Evolutionary conservation across 2,888 invertebrate species (phyloP).

Genomic region (Drosophila diplacantha): DNA sequence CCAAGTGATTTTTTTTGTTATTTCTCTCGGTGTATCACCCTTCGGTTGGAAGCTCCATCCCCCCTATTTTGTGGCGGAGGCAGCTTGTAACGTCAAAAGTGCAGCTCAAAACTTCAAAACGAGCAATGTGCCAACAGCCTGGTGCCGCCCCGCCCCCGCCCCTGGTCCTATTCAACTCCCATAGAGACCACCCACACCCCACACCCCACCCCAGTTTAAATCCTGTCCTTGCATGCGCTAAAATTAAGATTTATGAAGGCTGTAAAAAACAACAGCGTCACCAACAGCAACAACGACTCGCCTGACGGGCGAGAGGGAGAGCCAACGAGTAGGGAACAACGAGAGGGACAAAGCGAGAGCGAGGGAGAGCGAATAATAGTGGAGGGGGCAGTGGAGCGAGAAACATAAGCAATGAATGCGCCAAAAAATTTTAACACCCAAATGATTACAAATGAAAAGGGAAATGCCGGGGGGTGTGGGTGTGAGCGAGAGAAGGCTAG

Average conservation of each 20-base stretch:
- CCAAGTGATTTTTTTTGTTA: too few species aligned
- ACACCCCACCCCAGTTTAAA: constrained; percentile 37
- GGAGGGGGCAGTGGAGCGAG: background rate
- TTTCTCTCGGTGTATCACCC: constrained; percentile 3
- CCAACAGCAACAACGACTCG: constrained; percentile 21
- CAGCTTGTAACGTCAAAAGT: constrained; percentile 70
- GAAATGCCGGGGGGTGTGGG: constrained; percentile 9
- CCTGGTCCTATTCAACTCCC: background rate
- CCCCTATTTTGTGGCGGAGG: constrained; percentile 23
- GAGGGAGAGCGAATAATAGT: too few species aligned
- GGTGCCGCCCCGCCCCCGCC: background rate
- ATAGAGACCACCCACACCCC: background rate
- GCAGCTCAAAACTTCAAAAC: constrained; percentile 72
- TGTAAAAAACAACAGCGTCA: constrained; percentile 71
- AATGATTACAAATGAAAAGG: constrained; percentile 72
- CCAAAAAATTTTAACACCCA: constrained; percentile 70
- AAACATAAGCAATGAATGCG: constrained; percentile 60
- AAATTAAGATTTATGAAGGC: constrained; percentile 73
- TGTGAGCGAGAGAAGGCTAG: background rate
- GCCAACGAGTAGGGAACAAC: background rate
- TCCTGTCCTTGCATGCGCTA: constrained; percentile 65
- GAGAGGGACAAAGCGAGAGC: background rate
- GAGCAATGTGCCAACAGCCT: constrained; percentile 60
- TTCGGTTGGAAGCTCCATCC: background rate
- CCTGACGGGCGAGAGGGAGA: background rate